These are phyloP conservation scores for Bostrychus sinensis DNA, from an alignment of 2,113 vertebrate species.

Conservation along the genomic window DNA sequence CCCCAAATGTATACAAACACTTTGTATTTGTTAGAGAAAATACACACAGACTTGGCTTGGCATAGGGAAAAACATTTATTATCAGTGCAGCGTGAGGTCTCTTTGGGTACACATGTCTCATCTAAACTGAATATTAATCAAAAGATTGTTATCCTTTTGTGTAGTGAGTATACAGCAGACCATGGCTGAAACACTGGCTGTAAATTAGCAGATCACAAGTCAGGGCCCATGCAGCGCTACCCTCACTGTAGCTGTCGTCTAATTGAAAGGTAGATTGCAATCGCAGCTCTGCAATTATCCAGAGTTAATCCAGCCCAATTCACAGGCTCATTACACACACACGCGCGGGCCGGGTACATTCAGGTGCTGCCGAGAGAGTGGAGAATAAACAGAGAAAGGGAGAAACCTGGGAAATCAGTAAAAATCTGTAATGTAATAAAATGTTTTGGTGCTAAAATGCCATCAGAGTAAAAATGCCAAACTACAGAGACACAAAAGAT, in stretches of 20 bases:
- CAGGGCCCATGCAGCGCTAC: slow-evolving; percentile 28
- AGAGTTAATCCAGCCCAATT: slow-evolving; percentile 55
- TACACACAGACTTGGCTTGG: neutral
- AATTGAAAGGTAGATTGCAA: slow-evolving; percentile 66
- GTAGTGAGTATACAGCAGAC: neutral
- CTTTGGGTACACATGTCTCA: slow-evolving; percentile 11
- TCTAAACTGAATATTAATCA: slow-evolving; percentile 3
- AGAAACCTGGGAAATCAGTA: no score
- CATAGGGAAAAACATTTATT: neutral
- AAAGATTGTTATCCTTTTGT: slow-evolving; percentile 10
- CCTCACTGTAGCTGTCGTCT: slow-evolving; percentile 36
- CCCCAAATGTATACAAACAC: neutral
- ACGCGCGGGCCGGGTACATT: slow-evolving; percentile 27
- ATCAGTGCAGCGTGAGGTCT: neutral
- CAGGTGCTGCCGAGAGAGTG: slow-evolving; percentile 14
- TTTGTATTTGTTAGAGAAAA: slow-evolving; percentile 21
- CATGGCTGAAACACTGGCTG: slow-evolving; percentile 28
- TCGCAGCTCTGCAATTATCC: slow-evolving; percentile 52
- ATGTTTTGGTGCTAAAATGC: no score
- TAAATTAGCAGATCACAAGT: slow-evolving; percentile 50
- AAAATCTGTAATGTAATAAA: no score
- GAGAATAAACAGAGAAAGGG: slow-evolving; percentile 27
- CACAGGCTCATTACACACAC: slow-evolving; percentile 50
- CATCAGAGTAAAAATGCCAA: no score
- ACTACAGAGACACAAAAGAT: no score